These are phyloP conservation scores for Elachura formosa DNA, from an alignment of 2,113 vertebrate genomes.

Conservation along the genomic window DNA sequence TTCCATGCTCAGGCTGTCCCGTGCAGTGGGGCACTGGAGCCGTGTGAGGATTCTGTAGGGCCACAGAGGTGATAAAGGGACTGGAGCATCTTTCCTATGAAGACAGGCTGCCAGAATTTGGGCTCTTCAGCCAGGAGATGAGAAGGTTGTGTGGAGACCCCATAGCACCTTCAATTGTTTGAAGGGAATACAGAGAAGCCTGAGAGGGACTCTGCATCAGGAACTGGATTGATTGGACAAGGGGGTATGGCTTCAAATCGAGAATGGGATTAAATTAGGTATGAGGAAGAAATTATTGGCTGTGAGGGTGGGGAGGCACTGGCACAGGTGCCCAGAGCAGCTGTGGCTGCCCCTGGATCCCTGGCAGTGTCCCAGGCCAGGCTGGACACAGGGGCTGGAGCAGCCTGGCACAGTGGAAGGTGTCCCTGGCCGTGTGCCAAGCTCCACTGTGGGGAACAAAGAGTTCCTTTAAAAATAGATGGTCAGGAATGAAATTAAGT, in stretches of 20 bases:
- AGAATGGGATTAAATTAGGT: neutral
- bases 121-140: neutral
- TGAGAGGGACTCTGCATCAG: neutral
- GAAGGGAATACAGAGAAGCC: neutral
- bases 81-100: neutral
- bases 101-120: neutral
- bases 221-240: neutral
- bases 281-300: fast-evolving
- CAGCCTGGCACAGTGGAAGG: fast-evolving
- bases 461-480: neutral
- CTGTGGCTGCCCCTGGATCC: neutral
- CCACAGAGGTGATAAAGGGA: neutral
- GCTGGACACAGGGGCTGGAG: fast-evolving
- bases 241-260: neutral
- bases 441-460: neutral
- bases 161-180: neutral
- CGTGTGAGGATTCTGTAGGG: too few relatives aligned
- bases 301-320: neutral
- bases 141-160: neutral
- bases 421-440: fast-evolving
- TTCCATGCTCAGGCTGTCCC: neutral
- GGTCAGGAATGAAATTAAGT: neutral
- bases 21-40: neutral
- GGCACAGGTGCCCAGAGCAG: neutral
- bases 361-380: neutral